Conservation (phyloP, 2,888 invertebrate genomes). For the Tuta absoluta region DNA sequence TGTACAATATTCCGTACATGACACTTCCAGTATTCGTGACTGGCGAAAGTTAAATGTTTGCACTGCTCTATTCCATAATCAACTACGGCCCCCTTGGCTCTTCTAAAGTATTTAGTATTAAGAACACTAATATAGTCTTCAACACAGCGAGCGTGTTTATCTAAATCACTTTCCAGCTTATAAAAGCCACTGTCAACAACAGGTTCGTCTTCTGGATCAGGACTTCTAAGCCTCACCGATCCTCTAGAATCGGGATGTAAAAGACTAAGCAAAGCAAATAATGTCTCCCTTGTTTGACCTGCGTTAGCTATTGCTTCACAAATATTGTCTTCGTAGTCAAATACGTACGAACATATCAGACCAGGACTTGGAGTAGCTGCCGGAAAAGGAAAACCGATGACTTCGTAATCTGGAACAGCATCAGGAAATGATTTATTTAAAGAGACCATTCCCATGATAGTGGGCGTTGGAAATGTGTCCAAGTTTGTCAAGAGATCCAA, state of each 20-base stretch:
- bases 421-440: slow-evolving; percentile 54
- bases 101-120: slow-evolving; percentile 41
- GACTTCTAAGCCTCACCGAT: slow-evolving; percentile 45
- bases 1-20: slow-evolving; percentile 62
- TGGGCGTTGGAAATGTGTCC: slow-evolving; percentile 45
- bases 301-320: slow-evolving; percentile 45
- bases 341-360: slow-evolving; percentile 44
- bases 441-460: slow-evolving; percentile 53
- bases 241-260: slow-evolving; percentile 55
- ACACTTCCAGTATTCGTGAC: slow-evolving; percentile 56
- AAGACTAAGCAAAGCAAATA: slow-evolving; percentile 42
- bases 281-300: slow-evolving; percentile 35
- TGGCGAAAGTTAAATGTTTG: slow-evolving; percentile 37
- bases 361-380: slow-evolving; percentile 41
- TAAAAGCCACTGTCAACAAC: slow-evolving; percentile 49
- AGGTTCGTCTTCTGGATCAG: slow-evolving; percentile 46
- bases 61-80: slow-evolving; percentile 76
- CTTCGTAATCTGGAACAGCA: slow-evolving; percentile 56
- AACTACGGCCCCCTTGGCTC: slow-evolving; percentile 37
- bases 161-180: slow-evolving; percentile 43
- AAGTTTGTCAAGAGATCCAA: slow-evolving; percentile 41
- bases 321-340: slow-evolving; percentile 44
- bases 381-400: slow-evolving; percentile 43
- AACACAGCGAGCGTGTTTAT: slow-evolving; percentile 40
- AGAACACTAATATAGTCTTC: slow-evolving; percentile 41